Conservation (phyloP, 2,797 vertebrate genomes). For the Danio aesculapii region DNA sequence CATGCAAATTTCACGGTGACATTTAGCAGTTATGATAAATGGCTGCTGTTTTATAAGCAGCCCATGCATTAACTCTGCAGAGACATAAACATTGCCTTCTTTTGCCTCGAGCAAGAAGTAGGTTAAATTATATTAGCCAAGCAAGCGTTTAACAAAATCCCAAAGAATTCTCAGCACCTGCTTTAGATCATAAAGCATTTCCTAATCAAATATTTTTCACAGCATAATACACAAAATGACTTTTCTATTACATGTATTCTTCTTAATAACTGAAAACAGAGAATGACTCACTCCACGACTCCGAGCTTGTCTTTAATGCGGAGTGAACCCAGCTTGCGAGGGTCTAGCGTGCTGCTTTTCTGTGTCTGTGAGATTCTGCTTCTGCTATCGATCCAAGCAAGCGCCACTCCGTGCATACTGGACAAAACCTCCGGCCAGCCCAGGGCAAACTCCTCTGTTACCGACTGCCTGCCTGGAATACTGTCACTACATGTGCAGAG, state of each 20-base stretch:
- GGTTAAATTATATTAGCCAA: slow-evolving; percentile 12
- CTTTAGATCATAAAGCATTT: not conserved
- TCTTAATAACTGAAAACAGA: slow-evolving; percentile 4
- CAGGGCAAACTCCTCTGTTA: slow-evolving; percentile 83
- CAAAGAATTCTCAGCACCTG: not conserved
- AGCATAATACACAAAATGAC: not conserved
- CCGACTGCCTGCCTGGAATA: slow-evolving; percentile 75
- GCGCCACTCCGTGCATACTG: slow-evolving; percentile 76
- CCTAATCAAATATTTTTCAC: not conserved
- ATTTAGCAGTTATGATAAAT: slow-evolving; percentile 20
- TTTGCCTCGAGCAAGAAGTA: slow-evolving; percentile 20
- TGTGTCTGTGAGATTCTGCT: slow-evolving; percentile 76
- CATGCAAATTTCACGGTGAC: not conserved
- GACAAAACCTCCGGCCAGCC: slow-evolving; percentile 83
- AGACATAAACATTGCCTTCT: slow-evolving; percentile 11
- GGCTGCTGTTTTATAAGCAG: not conserved
- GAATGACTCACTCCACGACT: slow-evolving; percentile 79
- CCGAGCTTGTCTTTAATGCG: slow-evolving; percentile 81
- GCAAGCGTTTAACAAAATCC: slow-evolving; percentile 1
- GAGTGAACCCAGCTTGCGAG: slow-evolving; percentile 76
- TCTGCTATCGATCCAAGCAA: slow-evolving; percentile 82
- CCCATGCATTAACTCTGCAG: not conserved
- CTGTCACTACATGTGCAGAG: slow-evolving; percentile 72
- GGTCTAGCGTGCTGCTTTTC: slow-evolving; percentile 72
- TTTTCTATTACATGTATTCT: slow-evolving; percentile 23